Evolutionary conservation across 2,797 vertebrate genomes (phyloP).

Genomic region (Vultur gryphus): DNA sequence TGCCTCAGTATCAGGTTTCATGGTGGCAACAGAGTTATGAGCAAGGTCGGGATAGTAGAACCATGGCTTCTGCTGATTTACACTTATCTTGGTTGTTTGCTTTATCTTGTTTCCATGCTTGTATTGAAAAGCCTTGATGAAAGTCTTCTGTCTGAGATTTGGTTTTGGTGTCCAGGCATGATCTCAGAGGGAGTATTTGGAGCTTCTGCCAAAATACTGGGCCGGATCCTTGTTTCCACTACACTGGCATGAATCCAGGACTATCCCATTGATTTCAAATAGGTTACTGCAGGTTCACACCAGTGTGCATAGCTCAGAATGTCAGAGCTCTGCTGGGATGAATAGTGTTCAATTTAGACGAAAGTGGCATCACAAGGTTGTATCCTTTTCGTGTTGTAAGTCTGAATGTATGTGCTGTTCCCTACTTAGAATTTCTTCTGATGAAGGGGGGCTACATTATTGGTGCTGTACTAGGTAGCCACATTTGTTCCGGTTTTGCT

Average conservation of each 20-base stretch:
- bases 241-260: not conserved
- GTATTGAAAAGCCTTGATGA: not conserved
- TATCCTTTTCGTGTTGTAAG: not conserved
- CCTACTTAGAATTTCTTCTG: not conserved
- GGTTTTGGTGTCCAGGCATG: not conserved
- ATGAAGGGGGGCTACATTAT: rapidly evolving
- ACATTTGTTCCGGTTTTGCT: not conserved
- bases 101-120: not conserved
- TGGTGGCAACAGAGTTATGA: not conserved
- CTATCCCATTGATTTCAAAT: not conserved
- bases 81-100: not conserved
- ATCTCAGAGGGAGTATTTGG: not conserved
- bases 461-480: not conserved
- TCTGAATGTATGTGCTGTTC: not conserved
- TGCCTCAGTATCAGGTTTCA: not conserved
- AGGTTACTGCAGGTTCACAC: not conserved
- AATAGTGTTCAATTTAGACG: not conserved
- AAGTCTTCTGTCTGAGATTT: not conserved
- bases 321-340: not conserved
- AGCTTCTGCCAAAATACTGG: not conserved
- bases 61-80: not conserved
- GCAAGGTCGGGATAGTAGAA: not conserved
- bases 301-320: not conserved
- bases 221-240: not conserved
- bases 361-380: not conserved